phyloP scores from a whole-genome alignment of 2,797 vertebrate species.

The Eulemur rubriventer region DNA sequence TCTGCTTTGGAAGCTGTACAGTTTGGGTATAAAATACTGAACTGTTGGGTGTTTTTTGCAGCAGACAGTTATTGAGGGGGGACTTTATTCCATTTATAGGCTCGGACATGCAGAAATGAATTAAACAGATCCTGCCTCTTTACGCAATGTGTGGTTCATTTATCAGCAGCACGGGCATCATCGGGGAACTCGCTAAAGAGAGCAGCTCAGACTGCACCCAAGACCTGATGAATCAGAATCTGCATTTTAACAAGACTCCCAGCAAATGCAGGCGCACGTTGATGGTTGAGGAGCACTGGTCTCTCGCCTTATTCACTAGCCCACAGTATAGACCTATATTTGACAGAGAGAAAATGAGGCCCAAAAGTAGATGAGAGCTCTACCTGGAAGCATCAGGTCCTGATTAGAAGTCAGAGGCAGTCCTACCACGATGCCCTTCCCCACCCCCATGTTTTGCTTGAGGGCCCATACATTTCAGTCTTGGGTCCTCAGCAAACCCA shows the following conservation, averaged over 20 bases:
- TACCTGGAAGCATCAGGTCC: background rate
- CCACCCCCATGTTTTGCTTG: background rate
- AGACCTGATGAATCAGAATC: background rate
- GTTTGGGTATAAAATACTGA: background rate
- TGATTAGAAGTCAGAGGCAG: background rate
- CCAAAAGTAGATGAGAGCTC: background rate
- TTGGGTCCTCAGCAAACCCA: background rate
- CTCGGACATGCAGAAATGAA: background rate
- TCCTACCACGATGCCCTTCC: background rate
- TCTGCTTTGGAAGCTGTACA: background rate
- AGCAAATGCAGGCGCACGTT: background rate
- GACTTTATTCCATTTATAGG: background rate
- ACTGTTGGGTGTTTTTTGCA: background rate
- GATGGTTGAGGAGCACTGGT: background rate
- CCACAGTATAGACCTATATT: background rate
- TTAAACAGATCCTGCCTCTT: background rate
- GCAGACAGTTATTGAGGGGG: background rate
- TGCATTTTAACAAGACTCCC: background rate
- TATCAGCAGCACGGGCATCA: background rate
- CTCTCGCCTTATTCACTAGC: background rate
- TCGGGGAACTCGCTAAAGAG: background rate
- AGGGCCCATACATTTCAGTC: background rate
- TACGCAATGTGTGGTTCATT: background rate
- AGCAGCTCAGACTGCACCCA: background rate
- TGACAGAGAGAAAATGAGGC: background rate